Evolutionary conservation across 2,888 invertebrate species (phyloP).

Genomic region (Chrysolina haemoptera): DNA sequence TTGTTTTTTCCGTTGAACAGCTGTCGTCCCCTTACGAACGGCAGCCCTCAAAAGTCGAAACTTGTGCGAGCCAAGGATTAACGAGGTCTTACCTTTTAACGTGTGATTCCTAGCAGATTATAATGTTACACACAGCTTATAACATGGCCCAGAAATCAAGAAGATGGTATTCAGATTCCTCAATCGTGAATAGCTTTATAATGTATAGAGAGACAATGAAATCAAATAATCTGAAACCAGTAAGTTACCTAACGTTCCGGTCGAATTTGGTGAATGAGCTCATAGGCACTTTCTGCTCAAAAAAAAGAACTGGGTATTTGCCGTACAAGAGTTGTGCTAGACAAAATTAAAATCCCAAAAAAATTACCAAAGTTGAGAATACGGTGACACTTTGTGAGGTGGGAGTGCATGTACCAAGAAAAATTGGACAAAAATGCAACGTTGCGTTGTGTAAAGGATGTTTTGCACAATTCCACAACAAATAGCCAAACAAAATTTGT

Average conservation of each 20-base stretch:
- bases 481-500: not conserved
- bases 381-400: not conserved
- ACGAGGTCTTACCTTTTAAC: no score
- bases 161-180: constrained; percentile 23
- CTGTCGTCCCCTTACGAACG: no score
- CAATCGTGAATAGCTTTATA: constrained; percentile 23
- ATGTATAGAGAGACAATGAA: constrained; percentile 6
- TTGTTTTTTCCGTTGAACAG: no score
- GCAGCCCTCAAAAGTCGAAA: no score
- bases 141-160: constrained; percentile 15
- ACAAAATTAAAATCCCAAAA: not conserved
- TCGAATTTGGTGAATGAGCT: not conserved
- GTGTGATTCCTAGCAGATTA: no score
- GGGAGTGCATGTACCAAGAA: not conserved
- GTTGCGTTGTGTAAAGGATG: not conserved
- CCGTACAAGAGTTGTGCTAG: not conserved
- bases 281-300: not conserved
- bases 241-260: not conserved
- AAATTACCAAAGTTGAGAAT: not conserved
- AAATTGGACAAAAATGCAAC: not conserved
- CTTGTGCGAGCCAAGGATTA: no score
- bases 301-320: not conserved
- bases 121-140: constrained; percentile 20
- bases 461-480: not conserved
- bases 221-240: not conserved